phyloP scores from a whole-genome alignment of 53 echinoderm and acorn worm genomes.

The Patiria pectinifera region DNA sequence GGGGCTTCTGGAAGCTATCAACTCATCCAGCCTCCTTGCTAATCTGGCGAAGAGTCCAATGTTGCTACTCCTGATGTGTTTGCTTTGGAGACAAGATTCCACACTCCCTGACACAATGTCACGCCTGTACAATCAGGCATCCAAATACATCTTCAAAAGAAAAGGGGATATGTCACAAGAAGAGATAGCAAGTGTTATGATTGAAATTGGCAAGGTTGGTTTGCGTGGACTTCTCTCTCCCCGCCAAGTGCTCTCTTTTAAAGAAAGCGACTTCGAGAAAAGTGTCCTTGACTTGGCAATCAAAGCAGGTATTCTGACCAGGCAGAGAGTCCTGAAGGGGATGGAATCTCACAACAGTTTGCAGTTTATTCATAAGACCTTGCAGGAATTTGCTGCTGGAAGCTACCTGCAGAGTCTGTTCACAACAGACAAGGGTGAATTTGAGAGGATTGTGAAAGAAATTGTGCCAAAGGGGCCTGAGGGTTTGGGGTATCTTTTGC shows the following conservation, averaged over 20 bases:
- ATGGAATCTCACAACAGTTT: neutral
- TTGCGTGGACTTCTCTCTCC: neutral
- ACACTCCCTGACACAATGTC: neutral
- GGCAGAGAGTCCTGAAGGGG: neutral
- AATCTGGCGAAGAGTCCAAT: neutral
- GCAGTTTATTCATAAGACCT: neutral
- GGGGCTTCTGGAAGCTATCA: neutral
- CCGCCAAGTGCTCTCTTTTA: neutral
- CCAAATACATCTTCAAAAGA: neutral
- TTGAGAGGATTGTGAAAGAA: neutral
- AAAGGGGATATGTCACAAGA: neutral
- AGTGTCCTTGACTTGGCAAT: neutral
- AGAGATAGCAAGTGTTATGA: neutral
- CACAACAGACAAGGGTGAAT: neutral
- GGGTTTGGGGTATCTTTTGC: constrained; percentile 22
- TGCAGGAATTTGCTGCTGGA: neutral
- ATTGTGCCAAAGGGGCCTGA: constrained; percentile 14
- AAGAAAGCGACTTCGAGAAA: neutral
- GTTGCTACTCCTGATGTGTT: neutral
- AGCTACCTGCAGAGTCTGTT: constrained; percentile 19
- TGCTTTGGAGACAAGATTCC: neutral
- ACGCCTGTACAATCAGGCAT: neutral
- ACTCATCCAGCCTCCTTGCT: neutral
- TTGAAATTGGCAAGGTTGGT: neutral
- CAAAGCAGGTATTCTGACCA: neutral